Percentiles rank a stretch among this genome's conserved stretches.
Conservation (phyloP, 1,140 invertebrate species). For the Leptopilina boulardi region DNA sequence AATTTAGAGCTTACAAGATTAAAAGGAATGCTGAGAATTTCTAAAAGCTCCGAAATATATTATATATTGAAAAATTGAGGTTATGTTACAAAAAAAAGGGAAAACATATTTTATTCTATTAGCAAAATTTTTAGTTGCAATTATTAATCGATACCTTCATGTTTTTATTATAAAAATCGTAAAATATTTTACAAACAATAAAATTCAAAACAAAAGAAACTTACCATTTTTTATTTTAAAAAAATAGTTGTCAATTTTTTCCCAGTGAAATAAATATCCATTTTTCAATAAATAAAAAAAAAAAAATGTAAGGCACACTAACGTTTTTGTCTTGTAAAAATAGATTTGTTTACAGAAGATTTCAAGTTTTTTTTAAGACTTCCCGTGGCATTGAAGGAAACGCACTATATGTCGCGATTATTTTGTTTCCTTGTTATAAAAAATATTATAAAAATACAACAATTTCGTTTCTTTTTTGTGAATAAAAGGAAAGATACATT, state of each 20-base stretch:
- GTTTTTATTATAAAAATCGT: too few species aligned
- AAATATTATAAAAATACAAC: neutral
- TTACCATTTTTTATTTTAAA: neutral
- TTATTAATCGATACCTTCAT: too few species aligned
- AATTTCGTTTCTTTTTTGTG: neutral
- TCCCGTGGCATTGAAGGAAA: constrained; percentile 12
- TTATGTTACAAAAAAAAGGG: neutral
- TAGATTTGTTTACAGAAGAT: constrained; percentile 28
- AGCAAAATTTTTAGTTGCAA: too few species aligned
- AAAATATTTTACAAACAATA: too few species aligned
- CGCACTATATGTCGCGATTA: neutral
- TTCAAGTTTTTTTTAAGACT: constrained; percentile 2
- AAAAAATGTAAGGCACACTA: neutral
- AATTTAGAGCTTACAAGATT: constrained; percentile 28
- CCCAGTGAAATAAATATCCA: neutral
- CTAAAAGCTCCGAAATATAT: neutral
- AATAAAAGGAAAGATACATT: neutral
- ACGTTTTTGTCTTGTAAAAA: neutral
- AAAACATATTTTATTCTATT: neutral
- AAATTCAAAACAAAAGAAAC: neutral
- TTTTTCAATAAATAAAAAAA: neutral
- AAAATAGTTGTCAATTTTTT: neutral
- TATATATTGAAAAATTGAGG: neutral
- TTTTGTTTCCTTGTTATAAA: constrained; percentile 20
- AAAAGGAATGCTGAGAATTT: constrained; percentile 15